Conservation (phyloP, 2,797 vertebrate species). For the Takifugu ocellatus region DNA sequence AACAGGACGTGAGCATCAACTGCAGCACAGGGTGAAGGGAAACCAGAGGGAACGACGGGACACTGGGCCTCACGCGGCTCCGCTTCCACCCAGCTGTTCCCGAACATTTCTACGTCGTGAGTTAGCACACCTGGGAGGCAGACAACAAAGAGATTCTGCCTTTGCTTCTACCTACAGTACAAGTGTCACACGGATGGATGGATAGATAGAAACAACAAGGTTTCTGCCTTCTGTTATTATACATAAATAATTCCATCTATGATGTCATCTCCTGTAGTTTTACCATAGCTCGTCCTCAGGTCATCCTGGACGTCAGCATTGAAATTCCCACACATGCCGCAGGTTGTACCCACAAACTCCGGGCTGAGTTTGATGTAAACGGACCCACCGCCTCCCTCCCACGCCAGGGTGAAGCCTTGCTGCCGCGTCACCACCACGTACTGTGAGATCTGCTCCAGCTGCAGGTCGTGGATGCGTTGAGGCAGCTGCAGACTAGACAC, state of each 20-base stretch:
- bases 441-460: slow-evolving; percentile 84
- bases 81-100: slow-evolving; percentile 89
- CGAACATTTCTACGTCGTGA: slow-evolving; percentile 86
- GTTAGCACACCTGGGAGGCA: slow-evolving; percentile 81
- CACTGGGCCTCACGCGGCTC: slow-evolving; percentile 68
- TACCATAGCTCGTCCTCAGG: slow-evolving; percentile 90
- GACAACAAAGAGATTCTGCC: neutral
- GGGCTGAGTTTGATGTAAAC: slow-evolving; percentile 93
- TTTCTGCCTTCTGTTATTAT: no score
- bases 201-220: no score
- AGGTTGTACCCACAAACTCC: slow-evolving; percentile 86
- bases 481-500: slow-evolving; percentile 82
- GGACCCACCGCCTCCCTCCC: slow-evolving; percentile 85
- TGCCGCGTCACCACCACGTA: slow-evolving; percentile 85
- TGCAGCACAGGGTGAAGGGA: slow-evolving; percentile 81
- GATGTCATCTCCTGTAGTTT: slow-evolving; percentile 2
- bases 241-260: no score
- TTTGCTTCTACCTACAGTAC: neutral
- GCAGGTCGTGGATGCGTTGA: slow-evolving; percentile 77
- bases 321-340: slow-evolving; percentile 92
- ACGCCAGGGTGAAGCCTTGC: slow-evolving; percentile 88
- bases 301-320: slow-evolving; percentile 92
- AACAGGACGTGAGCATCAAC: slow-evolving; percentile 72
- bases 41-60: slow-evolving; percentile 64
- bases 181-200: no score